Evolutionary conservation across 2,888 invertebrate species (phyloP).

Genomic region (Acanthococcus lagerstroemiae): DNA sequence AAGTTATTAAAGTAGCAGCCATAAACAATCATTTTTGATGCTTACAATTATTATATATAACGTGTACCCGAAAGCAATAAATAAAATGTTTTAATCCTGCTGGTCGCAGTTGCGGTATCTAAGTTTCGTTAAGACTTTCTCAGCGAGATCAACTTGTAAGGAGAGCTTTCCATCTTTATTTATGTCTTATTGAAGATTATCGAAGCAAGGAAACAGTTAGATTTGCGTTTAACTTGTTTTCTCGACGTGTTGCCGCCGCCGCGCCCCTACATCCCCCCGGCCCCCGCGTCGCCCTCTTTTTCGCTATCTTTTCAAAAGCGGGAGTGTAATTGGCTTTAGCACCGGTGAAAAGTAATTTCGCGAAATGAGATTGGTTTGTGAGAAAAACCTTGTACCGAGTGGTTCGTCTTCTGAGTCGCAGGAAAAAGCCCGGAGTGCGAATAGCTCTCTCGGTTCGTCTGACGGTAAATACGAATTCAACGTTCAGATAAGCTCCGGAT

Average conservation of each 20-base stretch:
- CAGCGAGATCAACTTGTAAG: conserved; percentile 30
- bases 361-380: not conserved
- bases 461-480: too few species aligned
- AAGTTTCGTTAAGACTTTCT: conserved; percentile 30
- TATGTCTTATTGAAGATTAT: conserved; percentile 40
- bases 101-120: conserved; percentile 29
- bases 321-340: not conserved
- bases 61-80: conserved; percentile 27
- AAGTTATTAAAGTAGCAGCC: conserved; percentile 30
- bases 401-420: too few species aligned
- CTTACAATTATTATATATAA: conserved; percentile 22
- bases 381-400: too few species aligned
- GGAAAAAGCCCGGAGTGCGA: too few species aligned
- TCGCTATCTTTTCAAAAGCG: not conserved
- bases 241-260: not conserved
- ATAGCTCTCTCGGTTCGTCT: too few species aligned
- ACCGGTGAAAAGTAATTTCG: not conserved
- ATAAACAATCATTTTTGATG: conserved; percentile 29
- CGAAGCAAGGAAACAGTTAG: conserved; percentile 32
- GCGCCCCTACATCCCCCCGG: too few species aligned
- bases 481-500: too few species aligned
- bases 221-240: not conserved
- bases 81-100: conserved; percentile 30
- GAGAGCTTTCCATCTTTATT: conserved; percentile 36
- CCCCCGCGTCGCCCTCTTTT: not conserved